A percentile compares a stretch with the other conserved stretches of the same genome.
Conservation (phyloP, 2,888 invertebrate species). For the Odontomyia ornata region DNA sequence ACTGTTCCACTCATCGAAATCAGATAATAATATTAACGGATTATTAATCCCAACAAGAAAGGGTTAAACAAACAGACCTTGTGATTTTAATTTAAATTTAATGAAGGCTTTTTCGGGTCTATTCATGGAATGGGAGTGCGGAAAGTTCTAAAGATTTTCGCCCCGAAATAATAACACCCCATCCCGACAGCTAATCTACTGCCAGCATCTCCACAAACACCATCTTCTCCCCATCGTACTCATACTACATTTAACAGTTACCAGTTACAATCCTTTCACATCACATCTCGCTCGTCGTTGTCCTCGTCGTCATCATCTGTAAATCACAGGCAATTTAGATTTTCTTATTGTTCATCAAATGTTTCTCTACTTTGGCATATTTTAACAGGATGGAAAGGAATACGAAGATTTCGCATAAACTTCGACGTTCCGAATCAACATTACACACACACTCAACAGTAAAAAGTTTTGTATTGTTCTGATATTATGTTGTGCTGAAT, state of each 20-base stretch:
- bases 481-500: constrained; percentile 31
- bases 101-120: constrained; percentile 50
- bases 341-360: constrained; percentile 42
- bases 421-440: not conserved
- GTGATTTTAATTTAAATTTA: constrained; percentile 56
- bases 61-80: constrained; percentile 53
- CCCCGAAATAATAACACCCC: constrained; percentile 26
- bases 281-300: not conserved
- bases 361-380: constrained; percentile 10
- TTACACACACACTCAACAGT: constrained; percentile 24
- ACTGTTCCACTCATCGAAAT: constrained; percentile 46
- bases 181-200: not conserved
- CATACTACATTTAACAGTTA: too few relatives aligned
- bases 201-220: not conserved
- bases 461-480: constrained; percentile 16
- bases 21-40: constrained; percentile 55
- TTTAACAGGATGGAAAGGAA: not conserved
- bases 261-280: not conserved
- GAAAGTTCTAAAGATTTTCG: constrained; percentile 1
- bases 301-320: constrained; percentile 13
- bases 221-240: not conserved
- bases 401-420: constrained; percentile 8
- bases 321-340: constrained; percentile 41
- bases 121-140: not conserved
- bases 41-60: constrained; percentile 49